Base-by-base conservation (phyloP, 1,140 invertebrate species). In the Danaus plexippus region DNA sequence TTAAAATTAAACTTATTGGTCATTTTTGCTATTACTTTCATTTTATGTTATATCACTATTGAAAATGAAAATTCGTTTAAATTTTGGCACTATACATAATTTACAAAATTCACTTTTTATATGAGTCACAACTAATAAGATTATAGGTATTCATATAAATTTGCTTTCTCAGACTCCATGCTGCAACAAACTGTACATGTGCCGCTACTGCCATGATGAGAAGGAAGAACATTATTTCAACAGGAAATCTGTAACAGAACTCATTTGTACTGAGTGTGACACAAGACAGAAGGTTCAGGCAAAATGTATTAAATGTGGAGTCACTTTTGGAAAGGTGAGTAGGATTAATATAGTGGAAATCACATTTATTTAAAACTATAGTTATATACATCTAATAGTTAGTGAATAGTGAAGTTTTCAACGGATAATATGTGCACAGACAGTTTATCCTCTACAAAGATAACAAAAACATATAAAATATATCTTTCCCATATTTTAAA, bases 121-220 rank as follows among this genome's bases (percentile, higher is more conserved):
- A 48, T 48, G 47, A 48, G 47, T 12, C 18, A 11, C 11, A 0
- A 12, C 11, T 18, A 48, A 48, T 48, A 11, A 7, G 9, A 18
- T 10, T 15, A 15, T 1, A 15, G 15, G 3, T 1, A 1, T 15
- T 1, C 4, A 48, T 48, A 15, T 48, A 9, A 46, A 40, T 61
- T 15, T 9, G 55, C 41, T 15, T 57, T 88, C 89, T 9, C 77
- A 96, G 95, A 93, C 94, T 18, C 95, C 94, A 52, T 96, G 95
- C 73, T 97, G 95, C 81, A 92, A 93, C 66, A 95, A 95, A 80
- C 89, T 94, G 1, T 97, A 96, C 80, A 92, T 93, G 57, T 96
- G 95, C 75, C 89, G 95, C 32, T 94, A 96, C 75, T 96, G 95
- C 73, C 95, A 97, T 73, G 94, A 97, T 86, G 94, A 96, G 64